Conservation (phyloP, 2,797 vertebrate species). For the Buphagus erythrorhynchus region DNA sequence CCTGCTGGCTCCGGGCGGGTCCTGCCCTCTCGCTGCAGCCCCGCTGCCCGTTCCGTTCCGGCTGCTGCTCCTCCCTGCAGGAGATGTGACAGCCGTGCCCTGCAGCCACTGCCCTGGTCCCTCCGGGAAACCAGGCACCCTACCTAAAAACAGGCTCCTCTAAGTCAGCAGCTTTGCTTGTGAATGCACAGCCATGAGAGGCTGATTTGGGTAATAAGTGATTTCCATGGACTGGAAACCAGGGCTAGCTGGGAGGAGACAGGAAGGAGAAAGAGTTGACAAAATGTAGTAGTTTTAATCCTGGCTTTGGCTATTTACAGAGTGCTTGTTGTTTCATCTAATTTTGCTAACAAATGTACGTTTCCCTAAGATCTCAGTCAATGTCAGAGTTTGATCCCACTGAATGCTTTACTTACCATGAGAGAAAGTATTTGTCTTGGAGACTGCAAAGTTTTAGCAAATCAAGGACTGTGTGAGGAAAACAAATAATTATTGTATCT, state of each 20-base stretch:
- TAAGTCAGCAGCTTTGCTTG: not conserved
- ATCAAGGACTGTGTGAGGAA: not conserved
- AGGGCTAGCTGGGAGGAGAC: not conserved
- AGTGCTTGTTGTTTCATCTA: not conserved
- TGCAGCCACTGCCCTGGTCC: not conserved
- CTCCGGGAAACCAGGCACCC: conserved; percentile 23
- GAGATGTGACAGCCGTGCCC: not conserved
- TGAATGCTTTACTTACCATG: not conserved
- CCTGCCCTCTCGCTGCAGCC: accelerated
- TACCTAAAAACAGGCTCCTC: not conserved
- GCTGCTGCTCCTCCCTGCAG: not conserved
- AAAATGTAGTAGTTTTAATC: not conserved
- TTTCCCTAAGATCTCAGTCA: not conserved
- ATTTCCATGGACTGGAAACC: not conserved
- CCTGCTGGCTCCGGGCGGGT: not conserved
- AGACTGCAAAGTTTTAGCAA: not conserved
- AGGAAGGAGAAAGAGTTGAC: not conserved
- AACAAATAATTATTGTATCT: not conserved
- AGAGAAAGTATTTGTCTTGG: not conserved
- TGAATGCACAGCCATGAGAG: not conserved
- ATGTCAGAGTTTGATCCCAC: not conserved
- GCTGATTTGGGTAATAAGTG: not conserved
- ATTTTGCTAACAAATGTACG: not conserved
- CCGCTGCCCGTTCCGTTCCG: not conserved
- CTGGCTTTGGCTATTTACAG: not conserved